Evolutionary conservation across 2,797 vertebrate genomes (phyloP).

Genomic region (Tangara arthus): DNA sequence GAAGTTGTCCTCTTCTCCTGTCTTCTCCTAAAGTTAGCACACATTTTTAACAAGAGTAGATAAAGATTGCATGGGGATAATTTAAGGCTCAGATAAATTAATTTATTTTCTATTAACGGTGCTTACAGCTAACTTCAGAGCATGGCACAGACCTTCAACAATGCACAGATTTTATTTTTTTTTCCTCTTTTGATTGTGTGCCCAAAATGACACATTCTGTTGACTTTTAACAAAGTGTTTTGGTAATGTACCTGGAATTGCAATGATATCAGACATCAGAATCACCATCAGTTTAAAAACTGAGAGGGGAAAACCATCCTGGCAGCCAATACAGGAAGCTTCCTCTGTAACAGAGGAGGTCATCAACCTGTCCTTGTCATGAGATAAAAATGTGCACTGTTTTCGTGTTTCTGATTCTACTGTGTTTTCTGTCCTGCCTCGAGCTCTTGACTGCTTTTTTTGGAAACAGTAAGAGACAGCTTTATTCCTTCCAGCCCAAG

Average conservation of each 20-base stretch:
- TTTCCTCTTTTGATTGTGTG: background rate
- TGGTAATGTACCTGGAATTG: background rate
- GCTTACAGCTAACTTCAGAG: background rate
- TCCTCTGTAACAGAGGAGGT: conserved; percentile 9
- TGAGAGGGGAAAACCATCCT: background rate
- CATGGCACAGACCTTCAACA: background rate
- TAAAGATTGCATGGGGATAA: background rate
- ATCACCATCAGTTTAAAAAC: conserved; percentile 18
- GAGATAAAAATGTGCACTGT: conserved; percentile 8
- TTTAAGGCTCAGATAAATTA: background rate
- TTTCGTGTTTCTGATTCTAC: background rate
- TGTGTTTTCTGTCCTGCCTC: background rate
- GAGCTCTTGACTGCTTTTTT: background rate
- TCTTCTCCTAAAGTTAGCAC: background rate
- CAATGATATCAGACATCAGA: background rate
- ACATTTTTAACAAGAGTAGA: background rate
- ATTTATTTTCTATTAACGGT: background rate
- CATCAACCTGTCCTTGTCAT: conserved; percentile 26
- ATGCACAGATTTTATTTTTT: background rate
- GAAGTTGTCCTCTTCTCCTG: background rate
- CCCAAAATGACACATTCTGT: conserved; percentile 22
- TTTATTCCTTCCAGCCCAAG: background rate
- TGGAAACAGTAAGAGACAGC: background rate
- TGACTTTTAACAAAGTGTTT: conserved; percentile 15
- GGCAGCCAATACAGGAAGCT: background rate